Base-by-base conservation (phyloP, 2,888 invertebrate genomes). In the Drosophila aldrichi region DNA sequence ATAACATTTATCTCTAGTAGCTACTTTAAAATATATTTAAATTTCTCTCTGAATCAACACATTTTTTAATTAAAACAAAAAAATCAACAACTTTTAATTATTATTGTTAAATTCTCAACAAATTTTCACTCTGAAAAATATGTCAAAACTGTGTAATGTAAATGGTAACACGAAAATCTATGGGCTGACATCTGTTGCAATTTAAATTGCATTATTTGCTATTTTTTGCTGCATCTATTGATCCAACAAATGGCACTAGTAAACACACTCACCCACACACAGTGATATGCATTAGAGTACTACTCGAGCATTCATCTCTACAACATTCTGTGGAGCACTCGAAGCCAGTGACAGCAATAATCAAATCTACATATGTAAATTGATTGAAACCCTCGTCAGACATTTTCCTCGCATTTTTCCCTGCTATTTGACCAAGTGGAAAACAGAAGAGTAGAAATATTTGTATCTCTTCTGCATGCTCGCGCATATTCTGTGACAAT, bases 281-380 rank as follows among this genome's bases (percentile, higher is more conserved):
- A 43, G 20, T 54, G 29, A 44, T 4, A 55, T n/a, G 25, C 14
- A 55, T 34, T 18, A 20, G 52, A 52, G 56, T 25, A n/a, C 41
- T 52, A 40, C n/a, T 41, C 20, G 34, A 18, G 44, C 32, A 73
- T 61, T 61, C n/a, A 55, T 60, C 74, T 61, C 69, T 49, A 16
- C 36, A 57, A 51, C 16, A 60, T 58, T 49, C 60, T 38, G 44
- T 62, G 61, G 40, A 70, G 44, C 61, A 51, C 64, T 56, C 70
- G 62, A 62, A 58, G 55, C 22, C 69, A 59, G 22, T 75, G 77
- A 70, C 76, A 60, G 76, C 44, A 54, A 60, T 63, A 79, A 79
- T 79, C 66, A 70, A 77, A 77, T 76, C 70, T 76, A 51, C 60
- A 64, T 77, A 67, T 75, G 80, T 51, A 79, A 77, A 80, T 76